Percentiles rank a stretch among this genome's conserved stretches.
Conservation (phyloP, 2,113 vertebrate genomes). For the Anarrhichthys ocellatus region DNA sequence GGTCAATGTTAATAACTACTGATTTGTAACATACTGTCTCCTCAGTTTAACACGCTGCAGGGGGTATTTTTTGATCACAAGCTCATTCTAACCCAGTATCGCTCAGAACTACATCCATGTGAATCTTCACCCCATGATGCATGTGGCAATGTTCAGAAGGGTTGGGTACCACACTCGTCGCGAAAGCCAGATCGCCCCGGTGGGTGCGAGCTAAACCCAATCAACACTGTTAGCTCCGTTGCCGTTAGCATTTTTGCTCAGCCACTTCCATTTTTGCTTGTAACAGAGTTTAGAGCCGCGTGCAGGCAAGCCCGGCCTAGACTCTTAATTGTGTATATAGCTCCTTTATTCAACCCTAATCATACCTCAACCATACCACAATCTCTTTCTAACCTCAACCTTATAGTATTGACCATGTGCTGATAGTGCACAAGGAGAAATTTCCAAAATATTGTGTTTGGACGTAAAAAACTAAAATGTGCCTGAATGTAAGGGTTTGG, state of each 20-base stretch:
- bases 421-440: background rate
- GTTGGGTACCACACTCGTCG: too few species aligned
- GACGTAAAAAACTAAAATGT: background rate
- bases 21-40: background rate
- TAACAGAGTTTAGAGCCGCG: background rate
- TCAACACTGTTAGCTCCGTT: too few species aligned
- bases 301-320: background rate
- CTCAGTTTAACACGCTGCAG: background rate
- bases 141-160: background rate
- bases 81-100: too few species aligned
- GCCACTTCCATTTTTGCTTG: background rate
- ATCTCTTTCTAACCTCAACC: background rate
- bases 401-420: background rate
- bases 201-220: too few species aligned
- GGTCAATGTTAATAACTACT: constrained; percentile 1
- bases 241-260: too few species aligned
- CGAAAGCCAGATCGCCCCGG: too few species aligned
- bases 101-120: background rate
- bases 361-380: background rate
- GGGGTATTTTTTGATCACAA: background rate
- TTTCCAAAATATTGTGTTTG: background rate
- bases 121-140: constrained; percentile 15
- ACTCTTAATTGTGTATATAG: background rate
- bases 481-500: background rate
- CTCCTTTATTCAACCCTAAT: too few species aligned